A percentile compares a stretch with the other conserved stretches of the same genome.
Evolutionary conservation across 2,113 vertebrate genomes (phyloP).

Genomic region (Picathartes gymnocephalus): DNA sequence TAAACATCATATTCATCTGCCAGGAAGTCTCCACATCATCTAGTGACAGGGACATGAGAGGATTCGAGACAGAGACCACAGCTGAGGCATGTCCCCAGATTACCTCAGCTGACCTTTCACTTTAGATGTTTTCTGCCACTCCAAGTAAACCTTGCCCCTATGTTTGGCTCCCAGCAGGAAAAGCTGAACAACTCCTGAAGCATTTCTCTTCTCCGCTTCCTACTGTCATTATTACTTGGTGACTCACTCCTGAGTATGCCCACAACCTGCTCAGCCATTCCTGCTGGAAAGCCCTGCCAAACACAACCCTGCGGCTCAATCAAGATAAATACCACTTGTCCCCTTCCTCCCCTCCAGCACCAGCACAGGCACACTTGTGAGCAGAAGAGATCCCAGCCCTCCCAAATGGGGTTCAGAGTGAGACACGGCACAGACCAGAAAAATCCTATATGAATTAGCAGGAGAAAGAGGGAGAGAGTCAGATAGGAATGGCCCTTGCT

Average conservation of each 20-base stretch:
- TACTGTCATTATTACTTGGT: background rate
- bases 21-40: background rate
- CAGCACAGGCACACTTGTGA: background rate
- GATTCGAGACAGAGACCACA: background rate
- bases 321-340: background rate
- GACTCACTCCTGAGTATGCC: slow-evolving; percentile 23
- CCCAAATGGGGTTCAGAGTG: background rate
- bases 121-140: background rate
- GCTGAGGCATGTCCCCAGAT: background rate
- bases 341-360: background rate
- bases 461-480: background rate
- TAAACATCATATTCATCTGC: background rate
- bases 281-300: background rate
- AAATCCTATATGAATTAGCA: background rate
- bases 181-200: background rate
- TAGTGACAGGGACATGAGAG: background rate
- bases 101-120: background rate
- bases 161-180: background rate
- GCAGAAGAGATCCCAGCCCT: background rate
- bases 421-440: background rate
- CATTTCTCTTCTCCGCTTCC: background rate
- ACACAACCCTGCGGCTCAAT: background rate
- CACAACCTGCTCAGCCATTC: background rate
- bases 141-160: background rate
- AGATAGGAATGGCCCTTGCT: background rate